These are phyloP conservation scores for Tanytarsus gracilentus DNA, from an alignment of 2,888 invertebrate genomes.

Conservation along the genomic window DNA sequence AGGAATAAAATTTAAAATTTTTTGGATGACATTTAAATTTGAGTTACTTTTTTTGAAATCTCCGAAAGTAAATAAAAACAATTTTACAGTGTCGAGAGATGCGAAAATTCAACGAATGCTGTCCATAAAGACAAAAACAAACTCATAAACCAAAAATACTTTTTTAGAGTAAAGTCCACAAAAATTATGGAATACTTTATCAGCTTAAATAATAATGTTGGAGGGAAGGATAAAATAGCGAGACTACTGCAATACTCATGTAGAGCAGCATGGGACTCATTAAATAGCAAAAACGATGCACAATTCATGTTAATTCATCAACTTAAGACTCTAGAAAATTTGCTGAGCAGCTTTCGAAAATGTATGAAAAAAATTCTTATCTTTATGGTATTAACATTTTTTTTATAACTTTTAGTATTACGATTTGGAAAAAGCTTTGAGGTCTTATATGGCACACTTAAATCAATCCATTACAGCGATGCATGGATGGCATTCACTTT, in stretches of 20 bases:
- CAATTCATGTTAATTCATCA: constrained; percentile 60
- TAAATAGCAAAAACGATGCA: constrained; percentile 51
- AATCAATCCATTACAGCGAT: constrained; percentile 64
- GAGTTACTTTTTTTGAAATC: too few relatives aligned
- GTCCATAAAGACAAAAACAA: too few relatives aligned
- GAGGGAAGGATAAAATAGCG: constrained; percentile 42
- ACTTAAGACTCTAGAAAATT: constrained; percentile 71
- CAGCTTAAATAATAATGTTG: constrained; percentile 39
- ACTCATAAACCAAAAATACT: too few relatives aligned
- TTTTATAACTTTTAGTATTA: constrained; percentile 56
- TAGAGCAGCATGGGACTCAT: constrained; percentile 67
- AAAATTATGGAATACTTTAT: constrained; percentile 43
- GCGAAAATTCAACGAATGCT: too few relatives aligned
- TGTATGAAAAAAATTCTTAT: constrained; percentile 47
- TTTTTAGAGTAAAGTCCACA: too few relatives aligned
- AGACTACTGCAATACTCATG: constrained; percentile 78
- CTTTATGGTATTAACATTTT: neutral
- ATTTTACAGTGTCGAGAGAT: too few relatives aligned
- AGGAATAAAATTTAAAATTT: too few relatives aligned
- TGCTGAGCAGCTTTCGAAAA: constrained; percentile 78
- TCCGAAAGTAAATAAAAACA: too few relatives aligned
- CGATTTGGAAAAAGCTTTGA: constrained; percentile 79
- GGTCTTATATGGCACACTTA: constrained; percentile 63
- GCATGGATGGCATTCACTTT: constrained; percentile 58
- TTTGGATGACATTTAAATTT: too few relatives aligned